A percentile compares a stretch with the other conserved stretches of the same genome.
These are phyloP conservation scores for Allygus modestus DNA, from an alignment of 2,888 invertebrate species.

Conservation along the genomic window DNA sequence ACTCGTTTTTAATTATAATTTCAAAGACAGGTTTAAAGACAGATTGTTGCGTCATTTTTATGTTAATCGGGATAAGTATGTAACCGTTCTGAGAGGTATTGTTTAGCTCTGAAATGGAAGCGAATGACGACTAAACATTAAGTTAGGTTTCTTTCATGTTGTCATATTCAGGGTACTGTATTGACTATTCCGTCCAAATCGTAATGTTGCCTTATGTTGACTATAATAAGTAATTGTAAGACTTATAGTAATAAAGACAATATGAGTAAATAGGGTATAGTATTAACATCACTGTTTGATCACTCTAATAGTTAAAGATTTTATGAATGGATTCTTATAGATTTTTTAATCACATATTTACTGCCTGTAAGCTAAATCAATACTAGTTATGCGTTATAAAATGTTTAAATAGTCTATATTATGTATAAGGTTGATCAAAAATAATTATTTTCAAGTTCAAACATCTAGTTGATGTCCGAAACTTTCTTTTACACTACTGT, in stretches of 20 bases:
- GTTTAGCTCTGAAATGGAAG: not conserved
- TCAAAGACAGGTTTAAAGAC: not conserved
- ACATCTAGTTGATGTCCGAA: too few relatives aligned
- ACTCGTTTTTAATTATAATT: not conserved
- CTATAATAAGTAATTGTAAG: slow-evolving; percentile 34
- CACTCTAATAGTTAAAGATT: not conserved
- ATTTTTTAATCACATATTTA: not conserved
- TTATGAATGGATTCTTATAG: not conserved
- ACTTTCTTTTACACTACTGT: too few relatives aligned
- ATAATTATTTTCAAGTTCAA: too few relatives aligned
- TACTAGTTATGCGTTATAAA: not conserved
- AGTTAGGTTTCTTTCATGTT: slow-evolving; percentile 8
- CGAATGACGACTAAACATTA: not conserved
- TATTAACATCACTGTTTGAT: not conserved
- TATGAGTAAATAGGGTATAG: not conserved
- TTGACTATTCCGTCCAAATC: slow-evolving; percentile 41
- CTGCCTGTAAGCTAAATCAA: not conserved
- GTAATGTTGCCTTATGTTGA: slow-evolving; percentile 41
- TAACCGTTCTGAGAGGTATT: not conserved
- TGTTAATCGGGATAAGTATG: not conserved
- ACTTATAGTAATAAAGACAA: slow-evolving; percentile 30
- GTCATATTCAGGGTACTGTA: slow-evolving; percentile 21
- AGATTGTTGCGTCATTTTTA: not conserved
- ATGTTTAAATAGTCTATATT: not conserved
- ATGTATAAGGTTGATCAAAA: not conserved